Base-by-base conservation (phyloP, 1,140 invertebrate genomes). In the Dinoponera quadriceps region DNA sequence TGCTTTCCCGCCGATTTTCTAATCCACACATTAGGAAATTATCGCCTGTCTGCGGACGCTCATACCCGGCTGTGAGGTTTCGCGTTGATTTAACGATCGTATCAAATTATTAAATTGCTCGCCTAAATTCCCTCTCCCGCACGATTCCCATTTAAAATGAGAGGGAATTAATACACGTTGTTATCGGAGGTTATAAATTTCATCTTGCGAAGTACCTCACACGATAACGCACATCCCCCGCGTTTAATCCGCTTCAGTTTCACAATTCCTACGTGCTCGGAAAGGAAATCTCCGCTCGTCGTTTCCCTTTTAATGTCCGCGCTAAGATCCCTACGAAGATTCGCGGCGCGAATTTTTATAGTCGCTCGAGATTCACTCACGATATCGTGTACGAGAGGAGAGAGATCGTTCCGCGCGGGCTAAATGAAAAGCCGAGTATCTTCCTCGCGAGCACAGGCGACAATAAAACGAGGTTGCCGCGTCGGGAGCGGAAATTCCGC, bases 1-100 rank as follows among this genome's bases (percentile, higher is more conserved):
- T n/a, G 54, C 73, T 77, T 44, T 55, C 62, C 60, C 62, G n/a
- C 16, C 18, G 62, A 78, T 44, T 66, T 55, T 66, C 20, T 66
- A 38, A 16, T 66, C 20, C 59, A 4, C n/a, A 4, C 48, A 55
- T 78, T 18, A 22, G 18, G 27, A 33, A 29, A 75, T 63, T 77
- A 20, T 33, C 29, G 18, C 18, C 14, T 9, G n/a, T 44, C 27
- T 18, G 54, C 20, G 54, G 14, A n/a, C 33, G 38, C 38, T 44
- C n/a, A n/a, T 60, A 13, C n/a, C 0, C 4, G 25, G 57, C 18
- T 63, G 29, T 33, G 18, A 22, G 38, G 0, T 38, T 18, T 38
- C 18, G 38, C 20, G 20, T 63, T 11, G 60, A 38, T 55, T 55
- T 29, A 0, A 25, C 38, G n/a, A 38, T 11, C 20, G 48, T n/a